Conservation (phyloP, 2,888 invertebrate species). For the Yponomeuta malinellus region DNA sequence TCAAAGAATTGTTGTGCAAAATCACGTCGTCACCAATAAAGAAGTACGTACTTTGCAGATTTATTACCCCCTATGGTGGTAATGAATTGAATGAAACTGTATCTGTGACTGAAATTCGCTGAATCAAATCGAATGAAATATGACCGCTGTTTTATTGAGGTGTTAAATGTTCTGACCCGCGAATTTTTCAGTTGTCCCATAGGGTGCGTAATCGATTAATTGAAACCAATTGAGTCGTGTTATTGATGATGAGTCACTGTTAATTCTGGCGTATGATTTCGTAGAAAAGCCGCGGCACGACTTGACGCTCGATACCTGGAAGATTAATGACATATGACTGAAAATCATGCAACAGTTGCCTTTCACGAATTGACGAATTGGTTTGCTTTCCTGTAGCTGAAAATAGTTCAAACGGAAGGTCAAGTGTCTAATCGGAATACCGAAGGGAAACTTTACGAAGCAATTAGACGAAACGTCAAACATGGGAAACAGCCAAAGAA, state of each 20-base stretch:
- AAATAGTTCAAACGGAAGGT: background rate
- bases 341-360: background rate
- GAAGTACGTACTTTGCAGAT: background rate
- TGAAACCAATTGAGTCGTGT: constrained; percentile 42
- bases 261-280: constrained; percentile 24
- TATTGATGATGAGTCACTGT: constrained; percentile 37
- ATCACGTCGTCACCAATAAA: background rate
- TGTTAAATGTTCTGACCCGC: constrained; percentile 49
- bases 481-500: too few relatives aligned
- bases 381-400: background rate
- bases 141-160: constrained; percentile 22
- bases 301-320: background rate
- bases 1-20: background rate
- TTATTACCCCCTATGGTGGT: too few relatives aligned
- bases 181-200: constrained; percentile 39
- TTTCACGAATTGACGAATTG: background rate
- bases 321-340: constrained; percentile 10
- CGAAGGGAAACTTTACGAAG: background rate
- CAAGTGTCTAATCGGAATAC: background rate
- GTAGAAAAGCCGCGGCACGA: background rate
- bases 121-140: constrained; percentile 35
- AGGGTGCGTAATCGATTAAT: constrained; percentile 42
- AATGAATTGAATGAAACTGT: background rate
- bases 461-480: background rate
- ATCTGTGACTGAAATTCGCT: constrained; percentile 13